These are phyloP conservation scores for Ammodytes marinus DNA, from an alignment of 2,113 vertebrate genomes.

Conservation along the genomic window DNA sequence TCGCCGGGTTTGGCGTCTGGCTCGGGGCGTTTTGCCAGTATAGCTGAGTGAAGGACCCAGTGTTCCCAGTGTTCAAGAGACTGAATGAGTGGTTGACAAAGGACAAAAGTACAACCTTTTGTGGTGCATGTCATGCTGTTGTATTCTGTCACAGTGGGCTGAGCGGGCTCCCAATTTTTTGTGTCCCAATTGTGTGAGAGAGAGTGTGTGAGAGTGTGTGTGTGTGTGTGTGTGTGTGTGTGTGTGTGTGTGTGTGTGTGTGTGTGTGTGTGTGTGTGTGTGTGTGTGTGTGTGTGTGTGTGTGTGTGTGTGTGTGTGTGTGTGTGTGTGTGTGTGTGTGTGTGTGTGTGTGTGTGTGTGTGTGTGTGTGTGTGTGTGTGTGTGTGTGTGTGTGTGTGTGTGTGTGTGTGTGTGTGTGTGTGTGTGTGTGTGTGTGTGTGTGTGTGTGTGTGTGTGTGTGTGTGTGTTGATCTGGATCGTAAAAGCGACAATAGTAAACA, in stretches of 20 bases:
- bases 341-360: neutral
- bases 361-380: neutral
- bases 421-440: too few species aligned
- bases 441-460: neutral
- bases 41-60: neutral
- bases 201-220: neutral
- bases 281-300: too few species aligned
- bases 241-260: neutral
- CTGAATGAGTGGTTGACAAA: constrained; percentile 5
- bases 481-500: constrained; percentile 23
- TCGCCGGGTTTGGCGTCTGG: too few species aligned
- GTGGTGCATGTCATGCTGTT: constrained; percentile 2
- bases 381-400: too few species aligned
- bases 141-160: neutral
- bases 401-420: too few species aligned
- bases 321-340: neutral
- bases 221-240: neutral
- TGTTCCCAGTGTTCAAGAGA: neutral
- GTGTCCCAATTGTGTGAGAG: too few species aligned
- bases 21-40: neutral
- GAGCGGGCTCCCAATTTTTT: constrained; percentile 5
- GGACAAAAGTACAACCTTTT: constrained; percentile 5
- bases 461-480: neutral
- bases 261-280: too few species aligned
- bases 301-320: neutral